Evolutionary conservation across 92 coral and sea anemone genomes (phyloP), one percentile per base, ranked within the genome.

Genomic region (Ricordea florida): DNA sequence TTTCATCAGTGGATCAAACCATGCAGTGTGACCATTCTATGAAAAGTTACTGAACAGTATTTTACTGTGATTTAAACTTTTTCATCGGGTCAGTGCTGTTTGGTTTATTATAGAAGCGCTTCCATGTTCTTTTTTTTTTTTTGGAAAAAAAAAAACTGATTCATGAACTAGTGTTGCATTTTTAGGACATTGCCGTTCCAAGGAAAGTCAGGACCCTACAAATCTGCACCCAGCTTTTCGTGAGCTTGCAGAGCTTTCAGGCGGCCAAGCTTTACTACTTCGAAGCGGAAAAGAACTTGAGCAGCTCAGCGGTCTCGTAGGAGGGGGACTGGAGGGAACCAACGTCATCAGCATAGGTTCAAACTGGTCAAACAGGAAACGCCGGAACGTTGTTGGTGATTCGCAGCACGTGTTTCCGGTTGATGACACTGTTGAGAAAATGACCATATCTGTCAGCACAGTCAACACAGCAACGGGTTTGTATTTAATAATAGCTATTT

Each of bases 391-490:
- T 14, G 53, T 69, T 0, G 38, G 46, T n/a, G 79, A 48, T 1
- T 42, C 9, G n/a, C 11, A 43, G 6, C 74, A 89, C 51, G 32
- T 68, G 6, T 51, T 93, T 32, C 58, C 87, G 10, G 78, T 93
- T 11, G 98, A 93, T 24, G 96, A 93, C 41, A 86, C 98, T 57
- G 76, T 93, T 35, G 96, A 87, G 13, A 71, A 91, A 57, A 68
- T 90, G 49, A 60, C 76, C 5, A 61, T 93, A 10, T 76, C 89
- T 9, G 88, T 83, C 7, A 83, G 58, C 22, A 64, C 78, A n/a
- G n/a, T n/a, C n/a, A 24, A 66, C 79, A 7, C 26, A 46, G n/a
- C 42, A 5, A 10, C n/a, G n/a, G n/a, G n/a, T n/a, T n/a, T n/a
- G n/a, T n/a, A n/a, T n/a, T n/a, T n/a, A n/a, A n/a, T n/a, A n/a